A percentile compares a stretch with the other conserved stretches of the same genome.
Conservation (phyloP, 2,888 invertebrate species). For the Endomychus coccineus region DNA sequence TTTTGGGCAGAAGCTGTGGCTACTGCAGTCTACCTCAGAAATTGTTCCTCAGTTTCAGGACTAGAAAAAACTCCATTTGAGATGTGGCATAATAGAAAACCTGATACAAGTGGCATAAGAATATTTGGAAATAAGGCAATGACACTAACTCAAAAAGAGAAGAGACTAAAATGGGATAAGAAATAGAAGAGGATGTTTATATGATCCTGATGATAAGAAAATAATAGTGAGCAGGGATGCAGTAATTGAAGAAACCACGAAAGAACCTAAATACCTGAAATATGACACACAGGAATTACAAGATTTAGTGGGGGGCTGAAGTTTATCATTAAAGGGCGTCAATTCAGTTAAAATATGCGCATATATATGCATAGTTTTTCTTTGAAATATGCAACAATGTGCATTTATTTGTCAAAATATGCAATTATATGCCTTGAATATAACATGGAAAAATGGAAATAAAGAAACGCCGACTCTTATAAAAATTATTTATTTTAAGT, state of each 20-base stretch:
- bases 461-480: too few species aligned
- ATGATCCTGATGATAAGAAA: conserved; percentile 16
- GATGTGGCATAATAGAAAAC: conserved; percentile 19
- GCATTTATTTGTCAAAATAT: too few species aligned
- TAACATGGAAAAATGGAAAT: too few species aligned
- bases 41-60: conserved; percentile 18
- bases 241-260: conserved; percentile 16
- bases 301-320: conserved; percentile 16
- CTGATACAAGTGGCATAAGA: conserved; percentile 17
- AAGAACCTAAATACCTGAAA: conserved; percentile 7
- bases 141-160: conserved; percentile 9
- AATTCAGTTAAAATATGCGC: too few species aligned
- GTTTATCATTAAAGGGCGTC: too few species aligned
- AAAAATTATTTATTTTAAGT: too few species aligned
- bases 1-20: conserved; percentile 31
- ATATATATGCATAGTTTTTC: too few species aligned
- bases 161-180: conserved; percentile 14
- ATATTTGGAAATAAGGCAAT: conserved; percentile 20
- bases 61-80: conserved; percentile 19
- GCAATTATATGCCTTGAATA: too few species aligned
- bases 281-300: conserved; percentile 10
- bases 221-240: conserved; percentile 15
- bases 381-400: too few species aligned
- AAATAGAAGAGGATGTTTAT: conserved; percentile 13
- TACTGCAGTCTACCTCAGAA: conserved; percentile 20